A percentile compares a stretch with the other conserved stretches of the same genome.
Evolutionary conservation across 2,113 vertebrate genomes (phyloP).

Genomic region (Podarcis raffonei): DNA sequence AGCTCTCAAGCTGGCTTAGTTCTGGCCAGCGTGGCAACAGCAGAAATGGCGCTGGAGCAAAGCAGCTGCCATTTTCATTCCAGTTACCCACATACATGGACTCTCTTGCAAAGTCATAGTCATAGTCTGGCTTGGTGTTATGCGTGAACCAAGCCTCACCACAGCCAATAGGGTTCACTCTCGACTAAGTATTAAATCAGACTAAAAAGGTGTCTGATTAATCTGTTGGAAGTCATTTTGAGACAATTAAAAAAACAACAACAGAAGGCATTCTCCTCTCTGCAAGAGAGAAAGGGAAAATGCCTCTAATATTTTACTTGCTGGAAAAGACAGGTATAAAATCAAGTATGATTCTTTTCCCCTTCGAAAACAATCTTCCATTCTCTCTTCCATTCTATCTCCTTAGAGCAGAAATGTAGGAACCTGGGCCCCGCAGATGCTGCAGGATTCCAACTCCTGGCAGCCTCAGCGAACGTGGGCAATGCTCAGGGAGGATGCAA

Average conservation of each 20-base stretch:
- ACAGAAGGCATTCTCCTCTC: not conserved
- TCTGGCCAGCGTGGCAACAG: no score
- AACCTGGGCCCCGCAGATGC: no score
- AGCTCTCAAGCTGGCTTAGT: no score
- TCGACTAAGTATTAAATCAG: not conserved
- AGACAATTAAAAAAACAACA: not conserved
- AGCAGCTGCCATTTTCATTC: no score
- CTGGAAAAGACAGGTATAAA: not conserved
- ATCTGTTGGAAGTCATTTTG: not conserved
- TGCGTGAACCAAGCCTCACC: not conserved
- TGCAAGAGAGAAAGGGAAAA: not conserved
- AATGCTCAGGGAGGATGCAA: no score
- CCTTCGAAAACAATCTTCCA: not conserved
- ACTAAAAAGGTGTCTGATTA: not conserved
- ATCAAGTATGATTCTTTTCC: not conserved
- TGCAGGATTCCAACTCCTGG: no score
- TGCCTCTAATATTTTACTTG: not conserved
- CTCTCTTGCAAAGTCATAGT: no score
- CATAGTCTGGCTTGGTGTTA: no score
- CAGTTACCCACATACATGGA: no score
- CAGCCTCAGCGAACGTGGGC: no score
- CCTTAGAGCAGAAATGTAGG: no score
- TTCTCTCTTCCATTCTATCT: not conserved
- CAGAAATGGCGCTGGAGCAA: no score
- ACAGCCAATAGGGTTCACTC: not conserved